These are phyloP conservation scores for Agonum fuliginosum DNA, from an alignment of 2,888 invertebrate genomes.

Conservation along the genomic window DNA sequence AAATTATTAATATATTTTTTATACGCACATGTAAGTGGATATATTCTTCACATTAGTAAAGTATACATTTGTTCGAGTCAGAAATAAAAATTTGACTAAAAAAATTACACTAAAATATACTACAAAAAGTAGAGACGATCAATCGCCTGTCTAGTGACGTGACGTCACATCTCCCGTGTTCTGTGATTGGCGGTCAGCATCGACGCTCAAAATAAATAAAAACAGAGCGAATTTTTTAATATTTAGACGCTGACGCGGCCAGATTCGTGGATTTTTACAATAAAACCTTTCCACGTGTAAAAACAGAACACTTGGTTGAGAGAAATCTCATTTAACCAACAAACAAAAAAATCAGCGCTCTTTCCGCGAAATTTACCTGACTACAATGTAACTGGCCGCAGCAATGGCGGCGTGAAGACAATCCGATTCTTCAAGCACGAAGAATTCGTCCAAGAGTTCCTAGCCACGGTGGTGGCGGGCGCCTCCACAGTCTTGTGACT, in stretches of 20 bases:
- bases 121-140: slow-evolving; percentile 39
- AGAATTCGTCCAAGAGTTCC: slow-evolving; percentile 55
- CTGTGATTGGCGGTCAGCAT: slow-evolving; percentile 42
- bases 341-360: slow-evolving; percentile 32
- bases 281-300: slow-evolving; percentile 55
- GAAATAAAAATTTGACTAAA: slow-evolving; percentile 56
- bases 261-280: slow-evolving; percentile 52
- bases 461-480: slow-evolving; percentile 69
- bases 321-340: slow-evolving; percentile 17
- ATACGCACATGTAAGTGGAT: slow-evolving; percentile 9
- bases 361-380: slow-evolving; percentile 70
- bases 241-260: slow-evolving; percentile 29
- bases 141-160: slow-evolving; percentile 4
- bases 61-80: slow-evolving; percentile 50
- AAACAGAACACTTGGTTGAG: slow-evolving; percentile 51
- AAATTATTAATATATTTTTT: slow-evolving; percentile 11
- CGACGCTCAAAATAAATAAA: slow-evolving; percentile 56
- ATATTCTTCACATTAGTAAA: slow-evolving; percentile 44
- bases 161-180: slow-evolving; percentile 34
- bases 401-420: slow-evolving; percentile 72
- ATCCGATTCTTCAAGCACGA: slow-evolving; percentile 28
- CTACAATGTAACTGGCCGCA: slow-evolving; percentile 70
- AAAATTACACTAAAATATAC: slow-evolving; percentile 55
- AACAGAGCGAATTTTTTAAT: slow-evolving; percentile 48
- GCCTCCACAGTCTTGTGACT: slow-evolving; percentile 65